Base-by-base conservation (phyloP, 92 coral and sea anemone genomes). In the Phenganax subtilis region DNA sequence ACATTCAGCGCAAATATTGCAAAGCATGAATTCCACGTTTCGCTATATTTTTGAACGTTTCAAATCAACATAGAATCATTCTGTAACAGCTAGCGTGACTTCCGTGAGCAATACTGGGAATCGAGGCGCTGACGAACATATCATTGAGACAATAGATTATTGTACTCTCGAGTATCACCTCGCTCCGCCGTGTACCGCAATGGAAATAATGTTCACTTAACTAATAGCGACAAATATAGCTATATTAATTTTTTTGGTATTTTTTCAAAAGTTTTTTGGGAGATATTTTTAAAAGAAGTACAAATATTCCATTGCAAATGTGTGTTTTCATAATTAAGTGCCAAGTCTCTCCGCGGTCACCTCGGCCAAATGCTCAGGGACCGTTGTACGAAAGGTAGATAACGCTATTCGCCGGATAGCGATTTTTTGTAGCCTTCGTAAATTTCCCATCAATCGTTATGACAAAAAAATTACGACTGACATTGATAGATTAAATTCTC, bases 101-200 rank as follows among this genome's bases (percentile, higher is more conserved):
- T 54, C 10, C 55, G 81, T 58, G 81, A 10, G 62, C 47, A 30
- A 16, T 58, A 62, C 25, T 62, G 52, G 28, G 0, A 12, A 12
- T 44, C 0, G 58, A 47, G 51, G 51, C 60, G 68, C 81, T 75
- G 81, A 76, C 67, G 81, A 56, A 12, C 68, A 62, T 31, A 62
- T 15, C 57, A 3, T 25, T 20, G 58, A 62, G n/a, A 76, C 81
- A 76, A 76, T 76, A 76, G 81, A 57, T 76, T 76, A 76, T 76
- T 76, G 81, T 76, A 76, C 81, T 58, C 72, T 27, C 31, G 10
- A 66, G 10, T 27, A 6, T 9, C 12, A 9, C 11, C 29, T 7
- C 67, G 8, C 67, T 0, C 16, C 2, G 28, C 11, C 29, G 17
- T 28, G 8, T 28, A 9, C 16, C 27, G 4, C 25, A 66, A 66